Percentiles rank a stretch among this genome's conserved stretches.
These are phyloP conservation scores for Ostrea edulis DNA, from an alignment of 1,140 invertebrate genomes.

Conservation along the genomic window DNA sequence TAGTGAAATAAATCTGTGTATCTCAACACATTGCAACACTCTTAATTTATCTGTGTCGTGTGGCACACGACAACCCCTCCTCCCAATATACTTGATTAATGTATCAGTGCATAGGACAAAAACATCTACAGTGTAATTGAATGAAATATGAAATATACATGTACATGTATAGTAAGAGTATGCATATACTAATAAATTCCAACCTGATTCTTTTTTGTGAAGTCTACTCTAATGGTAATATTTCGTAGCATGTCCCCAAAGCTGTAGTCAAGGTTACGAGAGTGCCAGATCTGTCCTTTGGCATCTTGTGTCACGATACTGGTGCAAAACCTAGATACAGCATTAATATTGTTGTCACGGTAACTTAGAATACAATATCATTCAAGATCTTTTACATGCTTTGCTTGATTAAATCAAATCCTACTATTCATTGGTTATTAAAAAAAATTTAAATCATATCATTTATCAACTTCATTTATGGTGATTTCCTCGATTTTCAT, in stretches of 20 bases:
- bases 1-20: too few species aligned
- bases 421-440: too few species aligned
- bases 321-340: constrained; percentile 71
- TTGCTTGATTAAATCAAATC: too few species aligned
- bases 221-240: constrained; percentile 71
- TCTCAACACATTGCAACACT: too few species aligned
- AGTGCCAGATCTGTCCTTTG: constrained; percentile 74
- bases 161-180: neutral
- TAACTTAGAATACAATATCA: neutral
- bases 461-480: too few species aligned
- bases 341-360: neutral
- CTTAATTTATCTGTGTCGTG: too few species aligned
- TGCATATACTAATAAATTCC: neutral
- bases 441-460: too few species aligned
- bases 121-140: neutral
- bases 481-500: too few species aligned
- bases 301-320: constrained; percentile 74
- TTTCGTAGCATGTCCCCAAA: constrained; percentile 70
- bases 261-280: constrained; percentile 74
- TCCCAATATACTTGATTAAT: neutral
- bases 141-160: neutral
- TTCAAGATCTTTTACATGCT: too few species aligned
- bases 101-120: neutral
- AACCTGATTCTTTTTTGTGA: constrained; percentile 45
- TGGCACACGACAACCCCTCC: too few species aligned